Percentiles rank a stretch among this genome's conserved stretches.
Evolutionary conservation across 1,140 invertebrate species (phyloP).

Genomic region (Bombus haemorrhoidalis): DNA sequence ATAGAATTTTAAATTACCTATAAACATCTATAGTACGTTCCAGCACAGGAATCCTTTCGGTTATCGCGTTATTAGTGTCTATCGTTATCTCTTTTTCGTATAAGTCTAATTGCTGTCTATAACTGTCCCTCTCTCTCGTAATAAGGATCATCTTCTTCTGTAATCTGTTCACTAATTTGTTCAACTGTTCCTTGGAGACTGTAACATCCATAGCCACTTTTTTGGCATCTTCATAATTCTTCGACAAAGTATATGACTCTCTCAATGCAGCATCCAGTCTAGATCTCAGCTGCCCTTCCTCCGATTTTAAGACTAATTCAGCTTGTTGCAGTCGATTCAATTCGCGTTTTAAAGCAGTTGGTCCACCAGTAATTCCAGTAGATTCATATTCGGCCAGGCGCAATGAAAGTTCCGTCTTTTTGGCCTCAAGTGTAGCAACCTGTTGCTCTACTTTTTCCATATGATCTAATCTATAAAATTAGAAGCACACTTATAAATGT

Average conservation of each 20-base stretch:
- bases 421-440: conserved; percentile 70
- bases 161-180: conserved; percentile 80
- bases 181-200: conserved; percentile 75
- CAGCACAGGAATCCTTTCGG: conserved; percentile 74
- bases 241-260: conserved; percentile 67
- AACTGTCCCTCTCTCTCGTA: conserved; percentile 90
- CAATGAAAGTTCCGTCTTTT: conserved; percentile 69
- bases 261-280: conserved; percentile 73
- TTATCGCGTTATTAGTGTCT: conserved; percentile 66
- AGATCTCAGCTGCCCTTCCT: conserved; percentile 77
- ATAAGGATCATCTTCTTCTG: conserved; percentile 85
- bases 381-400: conserved; percentile 77
- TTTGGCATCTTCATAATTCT: conserved; percentile 77
- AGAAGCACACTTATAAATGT: too few species aligned
- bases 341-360: conserved; percentile 74
- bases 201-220: conserved; percentile 73
- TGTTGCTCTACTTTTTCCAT: conserved; percentile 77
- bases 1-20: conserved; percentile 65
- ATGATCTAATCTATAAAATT: conserved; percentile 71
- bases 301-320: conserved; percentile 73
- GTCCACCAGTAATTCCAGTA: conserved; percentile 75
- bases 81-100: conserved; percentile 89
- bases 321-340: conserved; percentile 78
- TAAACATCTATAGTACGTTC: conserved; percentile 77
- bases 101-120: conserved; percentile 89